Evolutionary conservation across 2,113 vertebrate genomes (phyloP), one percentile per base, ranked within the genome.

Genomic region (Pardalotus punctatus): DNA sequence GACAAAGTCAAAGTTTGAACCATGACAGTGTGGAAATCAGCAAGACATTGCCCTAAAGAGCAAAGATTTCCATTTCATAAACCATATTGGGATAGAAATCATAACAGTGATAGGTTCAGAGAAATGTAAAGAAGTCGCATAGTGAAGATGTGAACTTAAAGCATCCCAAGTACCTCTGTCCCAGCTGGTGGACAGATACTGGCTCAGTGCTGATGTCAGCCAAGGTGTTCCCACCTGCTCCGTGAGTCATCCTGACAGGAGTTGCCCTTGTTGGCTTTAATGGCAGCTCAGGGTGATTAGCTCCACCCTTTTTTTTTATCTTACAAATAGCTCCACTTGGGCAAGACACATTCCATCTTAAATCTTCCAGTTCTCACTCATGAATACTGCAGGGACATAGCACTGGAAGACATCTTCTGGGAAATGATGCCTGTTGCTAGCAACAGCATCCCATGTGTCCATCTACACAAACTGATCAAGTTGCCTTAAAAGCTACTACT

Each of bases 131-230:
- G 53, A 82, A 43, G 25, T 67, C 33, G 40, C 8, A 10, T 1
- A 50, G 13, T 18, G n/a, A 85, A 35, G 20, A 72, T 18, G 33
- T 50, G 40, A 36, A 78, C 67, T 84, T 74, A 33, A 81, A 89
- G 14, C 31, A 51, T 36, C 29, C 14, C 11, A 31, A 35, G 13
- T 36, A 70, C 33, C 11, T 51, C 38, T 74, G 27, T 27, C 35
- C 43, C 0, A 0, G 21, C 40, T 61, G 54, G 51, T 1, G 25
- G 10, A 10, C 56, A 82, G 57, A 45, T 21, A 18, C 12, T 14
- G 54, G 56, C 33, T 35, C 74, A 66, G 56, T 3, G 3, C 29
- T 54, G 13, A 29, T 6, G 23, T 35, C 69, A 51, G 40, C 38
- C 43, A 67, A 31, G n/a, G n/a, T 0, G 1, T 47, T 61, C 70